These are phyloP conservation scores for Parasteatoda tepidariorum DNA, from an alignment of 1,140 invertebrate genomes.

Conservation along the genomic window DNA sequence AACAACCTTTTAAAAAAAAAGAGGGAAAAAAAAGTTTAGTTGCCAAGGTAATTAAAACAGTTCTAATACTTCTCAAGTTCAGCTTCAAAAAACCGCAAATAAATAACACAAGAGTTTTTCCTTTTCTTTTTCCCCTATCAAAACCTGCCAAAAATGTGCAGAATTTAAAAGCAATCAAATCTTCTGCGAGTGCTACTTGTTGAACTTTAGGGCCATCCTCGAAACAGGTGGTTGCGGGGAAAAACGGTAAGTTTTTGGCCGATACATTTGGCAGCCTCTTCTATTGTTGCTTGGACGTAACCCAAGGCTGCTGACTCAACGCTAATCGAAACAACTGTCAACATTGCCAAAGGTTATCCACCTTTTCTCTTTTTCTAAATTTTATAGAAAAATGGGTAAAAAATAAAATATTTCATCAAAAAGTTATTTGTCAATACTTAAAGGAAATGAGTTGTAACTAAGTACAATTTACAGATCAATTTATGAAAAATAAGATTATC, in stretches of 20 bases:
- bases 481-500: too few species aligned
- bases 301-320: constrained; percentile 44
- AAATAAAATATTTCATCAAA: neutral
- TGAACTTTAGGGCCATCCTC: neutral
- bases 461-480: too few species aligned
- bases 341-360: constrained; percentile 32
- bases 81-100: too few species aligned
- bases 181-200: neutral
- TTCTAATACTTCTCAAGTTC: too few species aligned
- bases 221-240: constrained; percentile 5
- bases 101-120: too few species aligned
- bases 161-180: too few species aligned
- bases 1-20: too few species aligned
- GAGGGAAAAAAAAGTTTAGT: too few species aligned
- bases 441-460: neutral
- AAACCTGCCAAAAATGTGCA: neutral
- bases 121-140: too few species aligned
- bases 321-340: constrained; percentile 14
- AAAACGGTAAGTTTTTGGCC: constrained; percentile 20
- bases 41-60: too few species aligned
- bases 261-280: constrained; percentile 34
- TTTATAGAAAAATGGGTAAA: neutral
- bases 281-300: constrained; percentile 58
- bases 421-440: neutral
- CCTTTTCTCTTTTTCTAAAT: neutral